phyloP scores from a whole-genome alignment of 2,113 vertebrate genomes.

The Psilopsiagon aymara region DNA sequence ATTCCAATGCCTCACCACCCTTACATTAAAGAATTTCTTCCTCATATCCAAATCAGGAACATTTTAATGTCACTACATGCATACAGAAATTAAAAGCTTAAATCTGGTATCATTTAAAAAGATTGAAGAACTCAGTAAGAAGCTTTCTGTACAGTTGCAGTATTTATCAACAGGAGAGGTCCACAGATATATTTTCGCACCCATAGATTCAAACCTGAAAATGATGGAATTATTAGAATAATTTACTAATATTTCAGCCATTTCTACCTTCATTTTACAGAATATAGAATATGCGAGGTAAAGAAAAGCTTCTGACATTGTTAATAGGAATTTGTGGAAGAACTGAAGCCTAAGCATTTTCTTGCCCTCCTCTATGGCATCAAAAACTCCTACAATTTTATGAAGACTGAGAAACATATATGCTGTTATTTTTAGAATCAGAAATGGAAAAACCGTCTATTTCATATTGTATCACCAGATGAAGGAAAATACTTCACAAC shows the following conservation, averaged over 20 bases:
- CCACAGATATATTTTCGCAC: not conserved
- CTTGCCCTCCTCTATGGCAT: not conserved
- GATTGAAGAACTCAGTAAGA: not conserved
- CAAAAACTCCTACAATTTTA: not conserved
- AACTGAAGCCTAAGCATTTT: not conserved
- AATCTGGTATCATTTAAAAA: not conserved
- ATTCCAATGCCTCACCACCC: too few relatives aligned
- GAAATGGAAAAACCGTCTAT: not conserved
- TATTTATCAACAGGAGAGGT: not conserved
- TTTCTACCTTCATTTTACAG: not conserved
- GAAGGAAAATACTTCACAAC: not conserved
- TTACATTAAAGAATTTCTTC: too few relatives aligned
- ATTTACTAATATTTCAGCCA: not conserved
- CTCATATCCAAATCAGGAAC: too few relatives aligned
- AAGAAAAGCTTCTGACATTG: not conserved
- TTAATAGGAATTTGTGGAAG: not conserved
- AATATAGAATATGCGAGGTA: not conserved
- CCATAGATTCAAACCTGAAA: not conserved
- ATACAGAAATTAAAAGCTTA: not conserved
- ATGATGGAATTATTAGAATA: not conserved
- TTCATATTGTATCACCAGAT: not conserved
- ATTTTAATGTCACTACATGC: not conserved
- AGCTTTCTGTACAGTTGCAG: not conserved
- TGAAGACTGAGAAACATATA: not conserved
- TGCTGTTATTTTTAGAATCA: not conserved